phyloP scores from a whole-genome alignment of 1,140 invertebrate genomes.

The Dinoponera quadriceps region DNA sequence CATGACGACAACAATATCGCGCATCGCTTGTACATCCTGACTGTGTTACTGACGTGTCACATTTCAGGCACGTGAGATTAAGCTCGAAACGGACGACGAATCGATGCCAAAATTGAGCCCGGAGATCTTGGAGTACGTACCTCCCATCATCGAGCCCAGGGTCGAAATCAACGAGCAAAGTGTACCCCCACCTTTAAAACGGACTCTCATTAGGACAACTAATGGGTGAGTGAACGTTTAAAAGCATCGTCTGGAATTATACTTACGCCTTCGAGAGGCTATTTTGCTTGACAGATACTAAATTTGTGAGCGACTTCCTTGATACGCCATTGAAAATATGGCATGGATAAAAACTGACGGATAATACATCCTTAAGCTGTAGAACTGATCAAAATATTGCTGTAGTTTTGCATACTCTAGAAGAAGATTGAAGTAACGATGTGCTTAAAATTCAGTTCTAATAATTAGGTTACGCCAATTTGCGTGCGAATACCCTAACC shows the following conservation, averaged over 20 bases:
- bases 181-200: slow-evolving; percentile 75
- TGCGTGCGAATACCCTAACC: background rate
- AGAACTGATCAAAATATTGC: too few species aligned
- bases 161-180: slow-evolving; percentile 73
- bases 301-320: too few species aligned
- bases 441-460: too few species aligned
- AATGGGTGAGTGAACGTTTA: slow-evolving; percentile 70
- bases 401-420: too few species aligned
- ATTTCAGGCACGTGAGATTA: slow-evolving; percentile 53
- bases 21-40: background rate
- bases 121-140: slow-evolving; percentile 66
- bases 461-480: too few species aligned
- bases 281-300: too few species aligned
- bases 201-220: slow-evolving; percentile 77
- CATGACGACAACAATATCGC: background rate
- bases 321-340: too few species aligned
- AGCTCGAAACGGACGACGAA: slow-evolving; percentile 65
- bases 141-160: slow-evolving; percentile 73
- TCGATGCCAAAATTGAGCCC: slow-evolving; percentile 73
- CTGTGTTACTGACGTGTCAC: background rate
- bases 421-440: too few species aligned
- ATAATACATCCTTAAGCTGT: too few species aligned
- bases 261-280: too few species aligned
- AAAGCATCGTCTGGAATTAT: too few species aligned
- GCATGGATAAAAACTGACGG: too few species aligned